These are phyloP conservation scores for Oreotrochilus melanogaster DNA, from an alignment of 2,113 vertebrate genomes.

Conservation along the genomic window DNA sequence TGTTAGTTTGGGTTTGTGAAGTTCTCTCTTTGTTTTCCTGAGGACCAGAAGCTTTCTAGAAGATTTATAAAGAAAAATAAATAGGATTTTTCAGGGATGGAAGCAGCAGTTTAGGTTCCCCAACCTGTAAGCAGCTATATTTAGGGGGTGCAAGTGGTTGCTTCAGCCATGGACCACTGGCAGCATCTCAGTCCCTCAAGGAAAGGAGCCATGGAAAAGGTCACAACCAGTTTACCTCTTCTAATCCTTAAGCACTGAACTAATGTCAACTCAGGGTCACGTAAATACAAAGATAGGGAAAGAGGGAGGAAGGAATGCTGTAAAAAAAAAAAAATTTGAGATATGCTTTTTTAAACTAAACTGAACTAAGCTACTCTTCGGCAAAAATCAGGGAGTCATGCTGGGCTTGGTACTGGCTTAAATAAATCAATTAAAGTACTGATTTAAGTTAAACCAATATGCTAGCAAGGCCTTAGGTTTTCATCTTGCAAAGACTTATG, in stretches of 20 bases:
- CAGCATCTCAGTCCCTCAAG: not conserved
- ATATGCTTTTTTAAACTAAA: not conserved
- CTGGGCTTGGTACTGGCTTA: not conserved
- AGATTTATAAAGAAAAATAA: not conserved
- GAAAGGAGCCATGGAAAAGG: not conserved
- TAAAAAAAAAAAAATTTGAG: not conserved
- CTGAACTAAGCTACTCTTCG: not conserved
- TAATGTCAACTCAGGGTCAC: not conserved
- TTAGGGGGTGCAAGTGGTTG: not conserved
- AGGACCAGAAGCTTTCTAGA: not conserved
- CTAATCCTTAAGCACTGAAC: slow-evolving; percentile 1
- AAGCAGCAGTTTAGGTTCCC: not conserved
- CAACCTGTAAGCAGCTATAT: not conserved
- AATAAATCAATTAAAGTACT: slow-evolving; percentile 61
- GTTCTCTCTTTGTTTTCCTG: rapidly evolving
- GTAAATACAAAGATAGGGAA: not conserved
- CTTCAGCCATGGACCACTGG: not conserved
- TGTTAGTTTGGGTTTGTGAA: not conserved
- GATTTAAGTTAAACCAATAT: slow-evolving; percentile 60
- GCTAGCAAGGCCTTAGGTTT: slow-evolving; percentile 54
- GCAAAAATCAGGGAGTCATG: slow-evolving; percentile 1
- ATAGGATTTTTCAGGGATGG: not conserved
- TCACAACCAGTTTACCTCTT: not conserved
- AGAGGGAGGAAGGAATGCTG: not conserved
- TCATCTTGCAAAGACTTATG: slow-evolving; percentile 56